These are phyloP conservation scores for Lineus longissimus DNA, from an alignment of 1,140 invertebrate species.

Conservation along the genomic window DNA sequence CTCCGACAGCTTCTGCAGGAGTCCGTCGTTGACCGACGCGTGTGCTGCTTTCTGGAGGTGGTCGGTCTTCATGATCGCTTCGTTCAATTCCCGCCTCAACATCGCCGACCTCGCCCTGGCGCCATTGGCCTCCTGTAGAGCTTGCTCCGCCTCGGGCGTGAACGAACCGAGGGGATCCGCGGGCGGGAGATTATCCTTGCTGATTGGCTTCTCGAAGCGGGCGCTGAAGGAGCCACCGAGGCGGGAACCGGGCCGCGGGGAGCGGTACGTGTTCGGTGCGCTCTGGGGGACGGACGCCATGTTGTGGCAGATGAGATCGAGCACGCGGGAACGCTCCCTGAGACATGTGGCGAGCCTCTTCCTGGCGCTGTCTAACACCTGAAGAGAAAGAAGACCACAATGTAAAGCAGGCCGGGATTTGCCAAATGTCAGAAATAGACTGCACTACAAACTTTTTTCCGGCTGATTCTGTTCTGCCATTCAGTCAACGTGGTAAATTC, in stretches of 20 bases:
- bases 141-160: conserved; percentile 46
- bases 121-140: conserved; percentile 41
- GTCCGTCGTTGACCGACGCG: conserved; percentile 49
- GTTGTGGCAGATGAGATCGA: conserved; percentile 48
- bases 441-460: no score
- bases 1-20: conserved; percentile 47
- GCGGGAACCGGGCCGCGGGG: background rate
- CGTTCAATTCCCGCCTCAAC: conserved; percentile 36
- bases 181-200: conserved; percentile 12
- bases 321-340: conserved; percentile 47
- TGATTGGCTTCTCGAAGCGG: conserved; percentile 19
- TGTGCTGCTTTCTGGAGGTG: conserved; percentile 45
- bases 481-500: no score
- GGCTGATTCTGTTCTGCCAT: no score
- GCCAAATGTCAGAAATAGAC: no score
- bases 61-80: conserved; percentile 39
- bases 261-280: background rate
- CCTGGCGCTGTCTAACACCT: conserved; percentile 43
- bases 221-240: conserved; percentile 3
- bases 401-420: no score
- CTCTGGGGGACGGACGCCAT: conserved; percentile 22
- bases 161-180: conserved; percentile 46
- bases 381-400: conserved; percentile 12
- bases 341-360: conserved; percentile 38
- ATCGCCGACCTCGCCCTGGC: conserved; percentile 35